Conservation (phyloP, 2,113 vertebrate genomes). For the Cairina moschata region DNA sequence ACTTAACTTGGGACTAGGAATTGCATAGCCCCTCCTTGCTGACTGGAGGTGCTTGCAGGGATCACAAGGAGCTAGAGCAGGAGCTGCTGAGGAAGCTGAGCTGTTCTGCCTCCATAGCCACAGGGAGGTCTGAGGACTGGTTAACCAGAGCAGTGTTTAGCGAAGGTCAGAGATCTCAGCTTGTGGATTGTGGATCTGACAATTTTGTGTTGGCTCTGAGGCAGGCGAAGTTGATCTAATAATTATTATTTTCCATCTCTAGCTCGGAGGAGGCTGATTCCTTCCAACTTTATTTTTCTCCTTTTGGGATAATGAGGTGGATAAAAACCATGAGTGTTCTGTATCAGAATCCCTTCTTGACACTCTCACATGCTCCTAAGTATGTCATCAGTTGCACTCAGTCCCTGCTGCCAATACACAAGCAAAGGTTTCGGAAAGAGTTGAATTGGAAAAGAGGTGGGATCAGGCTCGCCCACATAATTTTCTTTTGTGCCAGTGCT, state of each 20-base stretch:
- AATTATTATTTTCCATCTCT: neutral
- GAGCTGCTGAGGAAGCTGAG: neutral
- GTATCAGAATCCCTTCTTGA: neutral
- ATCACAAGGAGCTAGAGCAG: neutral
- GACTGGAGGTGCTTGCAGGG: neutral
- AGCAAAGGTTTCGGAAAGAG: constrained; percentile 52
- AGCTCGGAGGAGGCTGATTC: neutral
- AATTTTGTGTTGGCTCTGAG: neutral
- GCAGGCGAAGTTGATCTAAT: neutral
- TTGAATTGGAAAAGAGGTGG: constrained; percentile 66
- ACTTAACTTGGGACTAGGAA: neutral
- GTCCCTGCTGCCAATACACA: neutral
- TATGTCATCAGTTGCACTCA: constrained; percentile 11
- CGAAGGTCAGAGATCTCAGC: neutral
- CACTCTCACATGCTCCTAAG: neutral
- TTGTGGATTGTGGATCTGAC: neutral
- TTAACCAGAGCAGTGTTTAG: neutral
- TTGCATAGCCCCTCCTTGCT: neutral
- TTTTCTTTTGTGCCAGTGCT: constrained; percentile 53
- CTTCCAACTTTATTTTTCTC: neutral
- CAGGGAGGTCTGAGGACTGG: neutral
- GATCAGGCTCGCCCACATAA: constrained; percentile 68
- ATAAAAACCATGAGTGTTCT: neutral
- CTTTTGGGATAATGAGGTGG: neutral
- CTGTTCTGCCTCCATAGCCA: neutral